phyloP scores from a whole-genome alignment of 2,888 invertebrate species.

The Lottia gigantea region DNA sequence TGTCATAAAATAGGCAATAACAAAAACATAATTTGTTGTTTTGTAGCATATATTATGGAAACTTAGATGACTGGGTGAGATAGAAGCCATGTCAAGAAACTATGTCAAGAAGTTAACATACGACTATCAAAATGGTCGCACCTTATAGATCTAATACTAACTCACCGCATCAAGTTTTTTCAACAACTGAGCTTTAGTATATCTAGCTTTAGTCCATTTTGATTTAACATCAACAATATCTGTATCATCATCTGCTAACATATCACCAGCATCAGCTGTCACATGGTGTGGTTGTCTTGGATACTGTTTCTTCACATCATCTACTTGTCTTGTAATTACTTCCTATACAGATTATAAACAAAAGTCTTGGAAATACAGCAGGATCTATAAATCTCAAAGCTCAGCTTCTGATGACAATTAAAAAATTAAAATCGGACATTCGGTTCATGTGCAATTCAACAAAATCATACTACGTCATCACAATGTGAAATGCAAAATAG shows the following conservation, averaged over 20 bases:
- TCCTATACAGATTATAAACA: conserved; percentile 25
- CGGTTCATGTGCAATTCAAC: no score
- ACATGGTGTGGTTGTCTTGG: conserved; percentile 14
- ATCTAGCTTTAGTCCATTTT: conserved; percentile 52
- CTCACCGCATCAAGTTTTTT: conserved; percentile 61
- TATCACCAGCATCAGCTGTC: conserved; percentile 38
- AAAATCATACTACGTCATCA: no score
- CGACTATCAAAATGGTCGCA: no score
- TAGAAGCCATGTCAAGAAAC: no score
- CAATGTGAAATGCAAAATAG: no score
- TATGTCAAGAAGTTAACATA: no score
- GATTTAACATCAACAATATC: conserved; percentile 44
- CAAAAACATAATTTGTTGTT: no score
- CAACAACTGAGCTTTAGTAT: conserved; percentile 45
- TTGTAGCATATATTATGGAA: no score
- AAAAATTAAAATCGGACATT: no score
- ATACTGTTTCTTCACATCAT: conserved; percentile 28
- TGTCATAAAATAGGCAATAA: no score
- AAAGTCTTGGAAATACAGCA: background rate
- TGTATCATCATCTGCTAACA: conserved; percentile 32
- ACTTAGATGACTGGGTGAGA: no score
- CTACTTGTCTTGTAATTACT: conserved; percentile 41
- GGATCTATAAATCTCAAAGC: background rate
- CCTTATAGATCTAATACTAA: background rate
- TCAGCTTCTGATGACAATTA: no score